Evolutionary conservation across 2,888 invertebrate species (phyloP).

Genomic region (Pseudeuparius sepicola): DNA sequence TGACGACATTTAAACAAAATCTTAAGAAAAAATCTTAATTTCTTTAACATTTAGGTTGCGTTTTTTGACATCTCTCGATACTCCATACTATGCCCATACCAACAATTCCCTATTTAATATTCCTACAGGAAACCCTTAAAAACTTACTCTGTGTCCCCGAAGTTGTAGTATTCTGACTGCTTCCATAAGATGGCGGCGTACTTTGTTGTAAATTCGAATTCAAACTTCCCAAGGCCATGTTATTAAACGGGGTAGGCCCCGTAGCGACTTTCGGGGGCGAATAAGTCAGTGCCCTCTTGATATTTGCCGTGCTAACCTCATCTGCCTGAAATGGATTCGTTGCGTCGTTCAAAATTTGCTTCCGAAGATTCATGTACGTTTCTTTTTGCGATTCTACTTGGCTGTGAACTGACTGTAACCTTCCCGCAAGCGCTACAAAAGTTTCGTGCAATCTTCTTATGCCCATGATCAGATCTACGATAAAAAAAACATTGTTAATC

Average conservation of each 20-base stretch:
- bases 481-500: conserved; percentile 12
- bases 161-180: conserved; percentile 6
- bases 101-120: no score
- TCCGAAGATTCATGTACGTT: conserved; percentile 70
- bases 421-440: conserved; percentile 78
- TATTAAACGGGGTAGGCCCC: conserved; percentile 54
- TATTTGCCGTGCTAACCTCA: conserved; percentile 19
- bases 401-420: conserved; percentile 69
- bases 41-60: no score
- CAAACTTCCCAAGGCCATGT: conserved; percentile 25
- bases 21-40: no score
- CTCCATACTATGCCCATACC: no score
- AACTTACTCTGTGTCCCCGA: conserved; percentile 9
- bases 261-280: conserved; percentile 42
- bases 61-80: no score
- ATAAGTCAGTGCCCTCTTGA: conserved; percentile 29
- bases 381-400: conserved; percentile 75
- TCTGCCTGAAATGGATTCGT: conserved; percentile 68
- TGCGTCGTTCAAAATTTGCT: conserved; percentile 65
- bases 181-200: conserved; percentile 25
- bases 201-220: conserved; percentile 32
- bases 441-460: conserved; percentile 78
- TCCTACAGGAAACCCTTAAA: no score
- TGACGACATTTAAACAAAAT: no score
- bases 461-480: conserved; percentile 64